Base-by-base conservation (phyloP, 2,888 invertebrate species). In the Portevinia maculata region DNA sequence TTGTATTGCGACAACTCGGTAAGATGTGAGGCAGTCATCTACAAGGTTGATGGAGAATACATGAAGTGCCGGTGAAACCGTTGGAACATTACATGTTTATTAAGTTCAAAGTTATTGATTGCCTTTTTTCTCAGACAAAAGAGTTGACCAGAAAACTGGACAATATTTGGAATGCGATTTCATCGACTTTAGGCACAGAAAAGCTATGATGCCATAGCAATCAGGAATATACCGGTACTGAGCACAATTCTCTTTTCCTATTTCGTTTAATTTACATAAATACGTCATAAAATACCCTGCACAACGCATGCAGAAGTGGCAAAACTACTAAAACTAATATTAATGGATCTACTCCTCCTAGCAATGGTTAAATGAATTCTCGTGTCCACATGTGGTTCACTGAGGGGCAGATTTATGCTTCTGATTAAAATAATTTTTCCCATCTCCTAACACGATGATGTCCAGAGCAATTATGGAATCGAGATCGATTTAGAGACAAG, bases 281-380 rank as follows among this genome's bases (percentile, higher is more conserved):
- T 13, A 37, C 39, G 39, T 39, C 39, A 13, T 39, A 15, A 7
- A 37, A 15, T 39, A 39, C n/a, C 15, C 39, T 39, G 7, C 7
- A 6, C 6, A 5, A 19, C 11, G 11, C 11, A 24, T 5, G 3
- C 9, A 9, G 17, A 44, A 44, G 41, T 17, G 9, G 41, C 17
- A 44, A 17, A 7, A 9, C 41, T 19, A 19, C 19, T 19, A 11
- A 3, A 44, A 44, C 44, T 53, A 60, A 65, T 79, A 60, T 60
- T 73, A 79, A 79, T 79, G 41, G 73, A 67, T 74, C 60, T 28
- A 48, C 60, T 55, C 74, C 67, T 62, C 34, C 34, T 19, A 48
- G 74, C 53, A 6, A 17, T 79, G 6, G 59, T 48, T 60, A 39
- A 71, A 59, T 53, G 17, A 46, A 44, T 34, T 52, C 64, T 13